Evolutionary conservation across 2,113 vertebrate genomes (phyloP).

Genomic region (Dipodomys merriami): DNA sequence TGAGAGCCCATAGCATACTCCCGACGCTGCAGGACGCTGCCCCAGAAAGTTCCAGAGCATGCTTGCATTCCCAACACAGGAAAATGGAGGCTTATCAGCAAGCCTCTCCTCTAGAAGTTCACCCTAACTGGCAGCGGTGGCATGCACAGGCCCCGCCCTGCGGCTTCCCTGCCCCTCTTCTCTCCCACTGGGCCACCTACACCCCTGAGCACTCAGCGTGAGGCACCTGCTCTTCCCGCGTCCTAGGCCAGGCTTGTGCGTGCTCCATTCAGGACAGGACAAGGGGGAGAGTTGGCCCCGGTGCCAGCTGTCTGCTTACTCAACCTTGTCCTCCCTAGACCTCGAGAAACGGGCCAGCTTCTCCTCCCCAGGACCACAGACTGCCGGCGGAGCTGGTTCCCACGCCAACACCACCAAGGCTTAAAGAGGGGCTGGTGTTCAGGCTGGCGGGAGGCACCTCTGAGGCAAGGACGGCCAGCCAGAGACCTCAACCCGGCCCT

Average conservation of each 20-base stretch:
- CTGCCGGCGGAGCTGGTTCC: neutral
- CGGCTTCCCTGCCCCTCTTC: rapidly evolving
- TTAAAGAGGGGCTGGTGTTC: neutral
- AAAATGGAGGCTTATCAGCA: neutral
- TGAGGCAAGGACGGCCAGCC: neutral
- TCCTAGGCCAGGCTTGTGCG: neutral
- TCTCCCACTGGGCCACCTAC: neutral
- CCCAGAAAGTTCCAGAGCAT: neutral
- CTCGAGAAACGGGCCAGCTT: neutral
- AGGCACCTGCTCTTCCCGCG: neutral
- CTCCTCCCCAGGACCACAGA: neutral
- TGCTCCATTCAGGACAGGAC: neutral
- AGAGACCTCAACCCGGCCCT: neutral
- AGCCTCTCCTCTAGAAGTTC: neutral
- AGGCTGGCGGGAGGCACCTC: neutral
- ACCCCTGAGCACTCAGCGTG: no score
- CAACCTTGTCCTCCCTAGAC: neutral
- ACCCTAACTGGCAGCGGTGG: rapidly evolving
- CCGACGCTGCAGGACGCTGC: neutral
- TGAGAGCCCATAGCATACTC: neutral
- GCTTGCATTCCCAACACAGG: neutral
- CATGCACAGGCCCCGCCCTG: neutral
- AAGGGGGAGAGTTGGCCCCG: neutral
- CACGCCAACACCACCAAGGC: neutral
- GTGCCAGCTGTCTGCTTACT: neutral